Evolutionary conservation across 2,113 vertebrate species (phyloP).

Genomic region (Castor canadensis): DNA sequence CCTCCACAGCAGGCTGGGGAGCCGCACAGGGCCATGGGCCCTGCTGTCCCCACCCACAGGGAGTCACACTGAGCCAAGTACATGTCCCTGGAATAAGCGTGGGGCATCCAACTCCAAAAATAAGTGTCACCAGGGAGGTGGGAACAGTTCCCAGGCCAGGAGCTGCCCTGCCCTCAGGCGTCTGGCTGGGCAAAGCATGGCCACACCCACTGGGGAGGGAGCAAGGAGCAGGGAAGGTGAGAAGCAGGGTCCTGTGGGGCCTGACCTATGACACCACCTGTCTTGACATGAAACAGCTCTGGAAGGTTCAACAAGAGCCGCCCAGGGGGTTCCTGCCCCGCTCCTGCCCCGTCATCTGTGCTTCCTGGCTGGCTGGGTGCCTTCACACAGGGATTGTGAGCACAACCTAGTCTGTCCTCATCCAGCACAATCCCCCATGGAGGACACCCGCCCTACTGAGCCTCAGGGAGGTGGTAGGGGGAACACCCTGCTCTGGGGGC

Average conservation of each 20-base stretch:
- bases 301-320: not conserved
- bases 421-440: too few species aligned
- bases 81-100: slow-evolving; percentile 72
- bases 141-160: slow-evolving; percentile 58
- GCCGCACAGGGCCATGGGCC: too few species aligned
- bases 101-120: slow-evolving; percentile 77
- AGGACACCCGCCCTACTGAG: too few species aligned
- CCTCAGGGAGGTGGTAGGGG: too few species aligned
- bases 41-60: slow-evolving; percentile 44
- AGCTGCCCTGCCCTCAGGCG: slow-evolving; percentile 24
- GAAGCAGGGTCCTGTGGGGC: not conserved
- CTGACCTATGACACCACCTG: not conserved
- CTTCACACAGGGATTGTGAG: too few species aligned
- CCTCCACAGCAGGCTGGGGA: too few species aligned
- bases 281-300: not conserved
- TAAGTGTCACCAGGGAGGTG: slow-evolving; percentile 71
- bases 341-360: too few species aligned
- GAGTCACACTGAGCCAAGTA: slow-evolving; percentile 39
- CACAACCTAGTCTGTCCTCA: too few species aligned
- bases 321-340: too few species aligned
- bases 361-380: not conserved
- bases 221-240: not conserved
- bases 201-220: not conserved
- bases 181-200: slow-evolving; percentile 21
- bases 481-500: too few species aligned